Base-by-base conservation (phyloP, 2,113 vertebrate species). In the Chauna torquata region DNA sequence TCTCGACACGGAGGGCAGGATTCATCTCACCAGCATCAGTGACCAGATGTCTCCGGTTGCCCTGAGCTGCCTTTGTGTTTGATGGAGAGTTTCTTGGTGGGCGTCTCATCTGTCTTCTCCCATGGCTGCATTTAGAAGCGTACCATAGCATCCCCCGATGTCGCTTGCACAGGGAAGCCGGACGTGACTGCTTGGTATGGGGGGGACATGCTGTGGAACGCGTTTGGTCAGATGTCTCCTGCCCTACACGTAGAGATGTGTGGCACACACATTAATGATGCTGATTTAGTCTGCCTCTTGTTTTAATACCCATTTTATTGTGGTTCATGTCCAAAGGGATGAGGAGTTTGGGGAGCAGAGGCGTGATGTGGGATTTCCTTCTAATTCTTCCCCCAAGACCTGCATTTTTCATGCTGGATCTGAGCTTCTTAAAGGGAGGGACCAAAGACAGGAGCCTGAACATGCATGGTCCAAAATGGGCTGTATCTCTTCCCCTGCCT, bases 331-430 rank as follows among this genome's bases (percentile, higher is more conserved):
- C 84, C 69, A 82, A 82, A 76, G n/a, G 64, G 24, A 76, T 24
- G 25, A 79, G 18, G 47, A 72, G 40, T 72, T 76, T 49, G 16
- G n/a, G 49, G 38, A 50, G 36, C 0, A 4, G 15, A 68, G 12
- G 25, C 9, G 17, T 55, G 49, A 45, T 16, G 24, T 6, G 2
- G 1, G 5, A 34, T 96, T 87, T 78, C n/a, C 52, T 90, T 75
- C 65, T 49, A 49, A 50, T 9, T 58, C 30, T 76, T 79, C 3
- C 8, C 18, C 27, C 7, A 38, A 17, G n/a, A 50, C 18, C 24
- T 82, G 30, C 0, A 0, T 85, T 85, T 82, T 19, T 28, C 34
- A 30, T 0, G 0, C 36, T 69, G 55, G 4, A 25, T 47, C 40
- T 83, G 62, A 57, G 19, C 34, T 90, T 90, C 59, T 58, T 90